Percentiles rank a stretch among this genome's conserved stretches.
phyloP scores from a whole-genome alignment of 2,797 vertebrate genomes.

The Peromyscus nudipes region DNA sequence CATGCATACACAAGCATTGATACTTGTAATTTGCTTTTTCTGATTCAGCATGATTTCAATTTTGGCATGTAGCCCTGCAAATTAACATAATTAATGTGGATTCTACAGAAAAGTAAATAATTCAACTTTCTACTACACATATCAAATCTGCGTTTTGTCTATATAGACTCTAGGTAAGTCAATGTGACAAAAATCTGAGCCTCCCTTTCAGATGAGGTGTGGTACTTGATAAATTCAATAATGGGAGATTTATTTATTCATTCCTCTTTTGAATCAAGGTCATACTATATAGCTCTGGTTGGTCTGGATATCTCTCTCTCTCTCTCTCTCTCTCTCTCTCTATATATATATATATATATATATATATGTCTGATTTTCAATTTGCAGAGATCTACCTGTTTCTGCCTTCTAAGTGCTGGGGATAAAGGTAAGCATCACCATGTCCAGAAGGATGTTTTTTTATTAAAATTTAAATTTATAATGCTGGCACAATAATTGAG shows the following conservation, averaged over 20 bases:
- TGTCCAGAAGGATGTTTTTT: conserved; percentile 25
- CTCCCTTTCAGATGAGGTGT: conserved; percentile 64
- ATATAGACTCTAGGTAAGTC: neutral
- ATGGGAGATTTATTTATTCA: conserved; percentile 49
- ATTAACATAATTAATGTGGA: conserved; percentile 73
- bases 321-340: no score
- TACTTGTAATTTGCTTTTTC: conserved; percentile 74
- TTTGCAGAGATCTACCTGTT: neutral
- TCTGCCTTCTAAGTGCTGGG: neutral
- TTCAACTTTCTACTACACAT: conserved; percentile 53
- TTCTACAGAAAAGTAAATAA: conserved; percentile 73
- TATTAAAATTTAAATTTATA: conserved; percentile 69
- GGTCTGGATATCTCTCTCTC: neutral
- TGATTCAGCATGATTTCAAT: conserved; percentile 75
- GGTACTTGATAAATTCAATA: conserved; percentile 68
- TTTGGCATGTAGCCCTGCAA: conserved; percentile 67
- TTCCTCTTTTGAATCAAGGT: neutral
- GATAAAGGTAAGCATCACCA: neutral
- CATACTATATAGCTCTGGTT: neutral
- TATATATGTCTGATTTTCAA: neutral
- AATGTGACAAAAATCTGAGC: conserved; percentile 41
- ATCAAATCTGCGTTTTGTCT: conserved; percentile 63
- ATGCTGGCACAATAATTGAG: conserved; percentile 26
- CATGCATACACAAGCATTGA: conserved; percentile 71
- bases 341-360: no score